phyloP scores from a whole-genome alignment of 1,140 invertebrate genomes.

The Lepidotrigona ventralis region DNA sequence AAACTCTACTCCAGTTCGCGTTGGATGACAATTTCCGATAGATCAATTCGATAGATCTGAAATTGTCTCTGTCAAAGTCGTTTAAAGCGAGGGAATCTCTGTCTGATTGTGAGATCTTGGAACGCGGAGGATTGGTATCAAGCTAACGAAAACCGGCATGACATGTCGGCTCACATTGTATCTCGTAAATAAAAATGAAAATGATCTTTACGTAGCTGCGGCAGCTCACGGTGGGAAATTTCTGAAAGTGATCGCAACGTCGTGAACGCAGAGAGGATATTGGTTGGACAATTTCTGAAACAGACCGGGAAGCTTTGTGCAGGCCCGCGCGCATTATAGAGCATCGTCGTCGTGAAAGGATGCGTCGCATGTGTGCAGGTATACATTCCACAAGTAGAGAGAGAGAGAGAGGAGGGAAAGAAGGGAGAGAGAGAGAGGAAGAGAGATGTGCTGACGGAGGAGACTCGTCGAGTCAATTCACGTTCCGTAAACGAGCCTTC shows the following conservation, averaged over 20 bases:
- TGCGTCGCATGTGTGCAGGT: neutral
- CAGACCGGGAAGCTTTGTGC: neutral
- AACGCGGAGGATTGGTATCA: neutral
- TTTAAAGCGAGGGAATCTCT: neutral
- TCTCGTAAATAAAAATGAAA: neutral
- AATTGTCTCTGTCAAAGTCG: neutral
- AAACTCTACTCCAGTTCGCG: neutral
- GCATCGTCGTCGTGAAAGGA: neutral
- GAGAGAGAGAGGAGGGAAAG: neutral
- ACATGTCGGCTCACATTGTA: neutral
- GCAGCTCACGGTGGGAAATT: neutral
- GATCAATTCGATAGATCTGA: neutral
- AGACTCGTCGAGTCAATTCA: conserved; percentile 46
- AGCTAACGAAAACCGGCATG: neutral
- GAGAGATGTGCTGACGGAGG: neutral
- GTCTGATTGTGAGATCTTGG: neutral
- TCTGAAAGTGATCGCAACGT: neutral
- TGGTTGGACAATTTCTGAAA: neutral
- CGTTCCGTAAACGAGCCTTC: conserved; percentile 58
- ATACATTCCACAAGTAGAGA: neutral
- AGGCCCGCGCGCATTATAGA: neutral
- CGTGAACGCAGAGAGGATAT: neutral
- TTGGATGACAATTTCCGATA: neutral
- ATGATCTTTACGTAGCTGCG: neutral
- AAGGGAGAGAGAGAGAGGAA: neutral